A percentile compares a stretch with the other conserved stretches of the same genome.
These are phyloP conservation scores for Umimayanthus chanpuru DNA, from an alignment of 92 coral and sea anemone genomes.

Conservation along the genomic window DNA sequence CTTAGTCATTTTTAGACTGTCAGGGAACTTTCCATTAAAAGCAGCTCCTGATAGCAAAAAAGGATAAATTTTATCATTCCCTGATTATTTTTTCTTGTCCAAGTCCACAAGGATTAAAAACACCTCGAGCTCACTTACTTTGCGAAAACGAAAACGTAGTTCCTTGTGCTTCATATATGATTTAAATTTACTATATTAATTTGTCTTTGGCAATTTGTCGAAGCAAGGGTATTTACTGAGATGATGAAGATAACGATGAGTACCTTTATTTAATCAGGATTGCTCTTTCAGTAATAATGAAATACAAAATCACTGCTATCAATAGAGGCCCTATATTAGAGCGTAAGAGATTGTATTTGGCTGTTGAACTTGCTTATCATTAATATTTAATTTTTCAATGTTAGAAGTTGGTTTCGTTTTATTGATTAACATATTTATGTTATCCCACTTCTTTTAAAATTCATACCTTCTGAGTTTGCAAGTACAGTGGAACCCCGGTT, in stretches of 20 bases:
- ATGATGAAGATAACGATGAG: too few species aligned
- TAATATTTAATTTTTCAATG: conserved; percentile 30
- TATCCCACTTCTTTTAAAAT: conserved; percentile 10
- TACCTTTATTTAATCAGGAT: too few species aligned
- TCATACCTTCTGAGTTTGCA: conserved; percentile 25
- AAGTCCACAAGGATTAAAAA: conserved; percentile 37
- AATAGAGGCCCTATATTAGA: too few species aligned
- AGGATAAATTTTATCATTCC: too few species aligned
- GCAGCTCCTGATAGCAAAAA: conserved; percentile 39
- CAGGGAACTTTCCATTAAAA: conserved; percentile 36
- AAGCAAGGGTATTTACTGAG: conserved; percentile 1
- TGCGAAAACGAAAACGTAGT: conserved; percentile 14
- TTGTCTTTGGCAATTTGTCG: not conserved
- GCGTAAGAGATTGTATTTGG: conserved; percentile 36
- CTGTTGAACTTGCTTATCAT: conserved; percentile 36
- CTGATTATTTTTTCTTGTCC: conserved; percentile 31
- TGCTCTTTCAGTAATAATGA: too few species aligned
- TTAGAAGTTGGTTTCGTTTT: conserved; percentile 48
- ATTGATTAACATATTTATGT: conserved; percentile 3
- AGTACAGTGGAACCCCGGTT: too few species aligned
- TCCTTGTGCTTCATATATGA: not conserved
- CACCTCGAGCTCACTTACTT: conserved; percentile 48
- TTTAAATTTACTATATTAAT: conserved; percentile 2
- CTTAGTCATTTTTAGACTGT: conserved; percentile 52
- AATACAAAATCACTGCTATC: too few species aligned